Evolutionary conservation across 2,113 vertebrate species (phyloP), one percentile per base, ranked within the genome.

Genomic region (Castor canadensis): DNA sequence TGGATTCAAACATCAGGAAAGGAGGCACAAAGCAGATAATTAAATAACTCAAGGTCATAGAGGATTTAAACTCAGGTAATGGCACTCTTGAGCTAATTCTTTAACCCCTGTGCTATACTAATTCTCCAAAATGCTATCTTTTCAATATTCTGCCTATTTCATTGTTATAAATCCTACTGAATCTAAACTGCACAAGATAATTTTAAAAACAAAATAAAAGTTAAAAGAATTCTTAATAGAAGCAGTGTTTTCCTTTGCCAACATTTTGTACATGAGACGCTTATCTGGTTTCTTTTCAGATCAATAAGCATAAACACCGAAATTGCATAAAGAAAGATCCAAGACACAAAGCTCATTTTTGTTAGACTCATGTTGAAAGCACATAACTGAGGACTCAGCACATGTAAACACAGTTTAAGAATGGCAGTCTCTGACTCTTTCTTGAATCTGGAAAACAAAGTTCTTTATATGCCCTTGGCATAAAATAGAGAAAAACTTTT

Each of bases 261-360:
- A 84, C 20, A 40, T 94, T 96, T 92, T 75, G 49, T 92, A 16
- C 16, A 56, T 79, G 95, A 96, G 45, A 60, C 64, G 26, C 40
- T 89, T 94, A 30, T 47, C 69, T 95, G 94, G 77, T 81, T 82
- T 82, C 76, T 60, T 90, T 87, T 92, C 92, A 97, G 77, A 77
- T 56, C 87, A 92, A 58, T 93, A 92, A 79, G 85, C 75, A 92
- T 90, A 92, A 96, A 93, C 83, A 96, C 43, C 66, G 93, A 91
- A 89, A 95, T 85, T 91, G 64, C 40, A 71, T 54, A 81, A 32
- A 81, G 72, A 95, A 77, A 66, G 40, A 32, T 90, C 71, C 43
- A 91, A 86, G 76, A 80, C 16, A 81, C 47, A 91, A 77, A 54
- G 72, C 92, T 96, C 69, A 76, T 92, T 97, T 96, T 91, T 82